Percentiles rank a stretch among this genome's conserved stretches.
Evolutionary conservation across 2,113 vertebrate genomes (phyloP).

Genomic region (Laticauda laticaudata): DNA sequence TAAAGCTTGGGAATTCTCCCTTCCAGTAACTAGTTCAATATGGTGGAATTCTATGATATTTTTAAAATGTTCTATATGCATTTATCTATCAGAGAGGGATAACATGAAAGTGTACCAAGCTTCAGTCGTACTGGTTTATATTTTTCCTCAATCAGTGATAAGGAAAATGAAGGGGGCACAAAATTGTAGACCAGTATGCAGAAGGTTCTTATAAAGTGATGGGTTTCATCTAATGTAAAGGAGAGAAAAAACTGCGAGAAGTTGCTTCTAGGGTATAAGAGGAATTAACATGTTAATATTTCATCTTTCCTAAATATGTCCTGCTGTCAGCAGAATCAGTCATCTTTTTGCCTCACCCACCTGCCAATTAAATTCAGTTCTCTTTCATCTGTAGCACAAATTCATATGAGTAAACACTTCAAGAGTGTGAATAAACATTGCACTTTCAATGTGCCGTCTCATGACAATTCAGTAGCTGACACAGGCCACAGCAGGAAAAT

Average conservation of each 20-base stretch:
- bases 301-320: too few species aligned
- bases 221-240: background rate
- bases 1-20: background rate
- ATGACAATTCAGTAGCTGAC: background rate
- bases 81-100: background rate
- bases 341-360: too few species aligned
- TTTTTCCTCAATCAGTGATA: background rate
- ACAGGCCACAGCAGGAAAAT: background rate
- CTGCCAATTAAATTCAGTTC: background rate
- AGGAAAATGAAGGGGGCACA: background rate
- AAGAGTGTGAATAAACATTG: background rate
- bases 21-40: background rate
- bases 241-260: background rate
- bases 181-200: background rate
- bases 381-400: background rate
- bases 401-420: background rate
- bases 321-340: background rate
- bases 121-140: background rate
- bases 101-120: too few species aligned
- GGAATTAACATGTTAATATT: background rate
- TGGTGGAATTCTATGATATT: too few species aligned
- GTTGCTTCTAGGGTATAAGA: background rate
- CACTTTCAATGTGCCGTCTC: background rate
- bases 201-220: background rate
- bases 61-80: background rate